A percentile compares a stretch with the other conserved stretches of the same genome.
Conservation (phyloP, 1,140 invertebrate species). For the Bombus superbus region DNA sequence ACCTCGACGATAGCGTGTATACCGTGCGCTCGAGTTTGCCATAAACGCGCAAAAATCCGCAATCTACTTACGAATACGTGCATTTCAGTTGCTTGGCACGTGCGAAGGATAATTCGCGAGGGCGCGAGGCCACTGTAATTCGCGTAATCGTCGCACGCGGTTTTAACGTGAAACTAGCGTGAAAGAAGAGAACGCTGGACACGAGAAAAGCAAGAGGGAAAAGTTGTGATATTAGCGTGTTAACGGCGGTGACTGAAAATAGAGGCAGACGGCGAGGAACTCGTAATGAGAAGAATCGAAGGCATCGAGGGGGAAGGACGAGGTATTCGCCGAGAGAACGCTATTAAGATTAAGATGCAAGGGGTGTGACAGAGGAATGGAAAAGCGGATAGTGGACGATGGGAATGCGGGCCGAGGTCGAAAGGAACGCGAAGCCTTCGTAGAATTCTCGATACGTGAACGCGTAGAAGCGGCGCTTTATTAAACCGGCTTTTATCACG, state of each 20-base stretch:
- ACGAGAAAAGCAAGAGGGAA: background rate
- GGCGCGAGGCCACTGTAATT: too few relatives aligned
- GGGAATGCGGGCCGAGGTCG: slow-evolving; percentile 69
- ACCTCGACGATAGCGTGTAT: too few relatives aligned
- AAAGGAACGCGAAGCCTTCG: slow-evolving; percentile 72
- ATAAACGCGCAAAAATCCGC: too few relatives aligned
- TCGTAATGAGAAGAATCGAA: background rate
- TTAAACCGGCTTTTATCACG: slow-evolving; percentile 75
- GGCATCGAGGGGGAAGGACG: background rate
- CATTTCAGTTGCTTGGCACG: too few relatives aligned
- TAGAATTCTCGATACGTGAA: slow-evolving; percentile 80
- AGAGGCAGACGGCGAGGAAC: too few relatives aligned
- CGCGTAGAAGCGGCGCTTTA: slow-evolving; percentile 74
- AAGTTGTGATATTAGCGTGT: background rate
- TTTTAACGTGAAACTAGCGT: background rate
- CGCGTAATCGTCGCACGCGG: too few relatives aligned
- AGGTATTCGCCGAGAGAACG: background rate
- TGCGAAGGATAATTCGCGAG: too few relatives aligned
- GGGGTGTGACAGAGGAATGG: slow-evolving; percentile 14
- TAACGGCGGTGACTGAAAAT: background rate
- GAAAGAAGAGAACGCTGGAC: background rate
- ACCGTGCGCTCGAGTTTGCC: too few relatives aligned
- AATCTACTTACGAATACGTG: too few relatives aligned
- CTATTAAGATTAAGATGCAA: slow-evolving; percentile 40
- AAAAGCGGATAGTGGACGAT: slow-evolving; percentile 31